Conservation (phyloP, 2,113 vertebrate species). For the Galbula dea region DNA sequence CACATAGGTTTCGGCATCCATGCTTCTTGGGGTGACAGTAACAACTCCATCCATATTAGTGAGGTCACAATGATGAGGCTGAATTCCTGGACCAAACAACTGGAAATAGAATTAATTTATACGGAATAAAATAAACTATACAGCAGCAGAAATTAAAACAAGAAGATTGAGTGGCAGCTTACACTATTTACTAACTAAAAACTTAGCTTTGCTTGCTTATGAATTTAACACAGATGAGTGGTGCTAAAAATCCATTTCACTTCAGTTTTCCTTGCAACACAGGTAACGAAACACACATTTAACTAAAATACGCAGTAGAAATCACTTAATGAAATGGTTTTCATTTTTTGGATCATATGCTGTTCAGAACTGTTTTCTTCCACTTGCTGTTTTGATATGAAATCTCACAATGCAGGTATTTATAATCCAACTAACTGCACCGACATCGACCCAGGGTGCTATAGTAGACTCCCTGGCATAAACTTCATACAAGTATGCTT, state of each 20-base stretch:
- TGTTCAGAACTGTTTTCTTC: background rate
- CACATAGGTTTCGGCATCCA: conserved; percentile 91
- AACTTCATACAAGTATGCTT: background rate
- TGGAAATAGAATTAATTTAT: conserved; percentile 41
- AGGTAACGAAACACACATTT: background rate
- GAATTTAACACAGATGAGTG: background rate
- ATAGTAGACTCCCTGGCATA: background rate
- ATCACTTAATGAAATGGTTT: background rate
- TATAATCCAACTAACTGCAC: background rate
- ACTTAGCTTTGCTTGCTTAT: background rate
- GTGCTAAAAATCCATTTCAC: background rate
- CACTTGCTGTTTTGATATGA: background rate
- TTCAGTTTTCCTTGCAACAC: background rate
- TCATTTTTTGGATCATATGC: background rate
- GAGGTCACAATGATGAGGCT: conserved; percentile 95
- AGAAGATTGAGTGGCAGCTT: background rate
- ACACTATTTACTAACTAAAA: background rate
- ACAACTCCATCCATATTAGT: conserved; percentile 96
- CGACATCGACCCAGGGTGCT: background rate
- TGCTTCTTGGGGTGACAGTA: conserved; percentile 87
- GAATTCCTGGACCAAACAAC: conserved; percentile 92
- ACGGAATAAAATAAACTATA: background rate
- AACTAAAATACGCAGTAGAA: background rate
- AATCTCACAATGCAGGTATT: background rate
- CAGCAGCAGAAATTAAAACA: background rate